Evolutionary conservation across 2,888 invertebrate species (phyloP), one percentile per base, ranked within the genome.

Genomic region (Agrotis ipsilon): DNA sequence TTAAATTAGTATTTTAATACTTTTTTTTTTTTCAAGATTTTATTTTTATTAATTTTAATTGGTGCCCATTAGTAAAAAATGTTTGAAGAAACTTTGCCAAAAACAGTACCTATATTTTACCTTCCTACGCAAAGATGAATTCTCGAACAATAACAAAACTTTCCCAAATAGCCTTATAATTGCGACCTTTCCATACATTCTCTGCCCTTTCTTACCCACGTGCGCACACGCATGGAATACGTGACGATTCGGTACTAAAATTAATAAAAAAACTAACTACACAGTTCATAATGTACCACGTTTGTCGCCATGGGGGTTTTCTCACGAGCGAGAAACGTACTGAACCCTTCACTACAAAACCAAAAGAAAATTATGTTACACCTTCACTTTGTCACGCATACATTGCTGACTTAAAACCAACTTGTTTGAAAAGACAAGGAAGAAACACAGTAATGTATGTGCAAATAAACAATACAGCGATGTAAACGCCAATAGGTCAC

Each of bases 301-400:
- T 74, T 83, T 88, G 91, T 93, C 92, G 93, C 94, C 93, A 89
- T 88, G 83, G 91, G 94, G 93, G 88, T 76, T 92, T 94, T 94
- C 94, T 91, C 94, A 94, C 94, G 92, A 84, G 61, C 79, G 21
- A 74, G 82, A 72, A 74, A 81, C 59, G 61, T 66, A 75, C 76
- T 68, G 16, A 24, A 63, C 58, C 64, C 52, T 68, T 52, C 39
- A 80, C 69, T 39, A 39, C 14, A 14, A 1, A 32, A 58, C 14
- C 0, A 43, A 58, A 68, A 72, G 52, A 57, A 75, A 75, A 68
- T 21, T 24, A 51, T n/a, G 1, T 7, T 19, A 65, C 9, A 14
- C 21, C 11, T 66, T 69, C 51, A 55, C 19, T 49, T 0, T 51
- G 7, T 7, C 0, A 18, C 1, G 2, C 0, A 54, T 66, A 63